A percentile compares a stretch with the other conserved stretches of the same genome.
These are phyloP conservation scores for Riptortus pedestris DNA, from an alignment of 1,140 invertebrate genomes.

Conservation along the genomic window DNA sequence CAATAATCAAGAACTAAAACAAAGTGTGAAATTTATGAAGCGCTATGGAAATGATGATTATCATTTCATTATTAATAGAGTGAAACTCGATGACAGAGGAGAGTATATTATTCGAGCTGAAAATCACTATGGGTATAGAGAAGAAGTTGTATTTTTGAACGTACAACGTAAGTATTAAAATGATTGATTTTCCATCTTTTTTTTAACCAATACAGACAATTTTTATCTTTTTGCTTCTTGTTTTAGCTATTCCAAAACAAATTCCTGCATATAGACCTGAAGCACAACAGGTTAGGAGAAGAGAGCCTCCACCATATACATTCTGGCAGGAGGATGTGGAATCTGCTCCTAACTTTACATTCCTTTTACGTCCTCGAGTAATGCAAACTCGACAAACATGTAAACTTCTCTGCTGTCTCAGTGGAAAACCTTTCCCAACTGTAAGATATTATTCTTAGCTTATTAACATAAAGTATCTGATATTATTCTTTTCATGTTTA, in stretches of 20 bases:
- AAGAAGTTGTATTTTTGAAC: constrained; percentile 94
- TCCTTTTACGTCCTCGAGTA: constrained; percentile 90
- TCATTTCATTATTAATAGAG: constrained; percentile 93
- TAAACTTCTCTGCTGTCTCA: constrained; percentile 94
- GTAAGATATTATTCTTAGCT: constrained; percentile 41
- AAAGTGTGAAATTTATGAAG: constrained; percentile 99
- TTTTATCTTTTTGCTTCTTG: constrained; percentile 23
- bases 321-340: constrained; percentile 84
- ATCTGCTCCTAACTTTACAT: constrained; percentile 87
- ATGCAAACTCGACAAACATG: constrained; percentile 91
- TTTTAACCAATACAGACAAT: neutral
- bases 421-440: constrained; percentile 84
- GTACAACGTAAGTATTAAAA: constrained; percentile 72
- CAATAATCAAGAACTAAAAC: constrained; percentile 84
- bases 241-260: constrained; percentile 66
- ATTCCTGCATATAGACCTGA: constrained; percentile 67
- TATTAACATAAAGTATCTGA: neutral
- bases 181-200: neutral
- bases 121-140: constrained; percentile 92
- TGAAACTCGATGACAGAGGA: constrained; percentile 87
- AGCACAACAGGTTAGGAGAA: constrained; percentile 54
- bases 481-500: neutral
- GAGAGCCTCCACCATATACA: constrained; percentile 70
- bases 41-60: constrained; percentile 92
- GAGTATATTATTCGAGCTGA: constrained; percentile 95